Conservation (phyloP, 2,888 invertebrate species). For the Latrodectus elegans region DNA sequence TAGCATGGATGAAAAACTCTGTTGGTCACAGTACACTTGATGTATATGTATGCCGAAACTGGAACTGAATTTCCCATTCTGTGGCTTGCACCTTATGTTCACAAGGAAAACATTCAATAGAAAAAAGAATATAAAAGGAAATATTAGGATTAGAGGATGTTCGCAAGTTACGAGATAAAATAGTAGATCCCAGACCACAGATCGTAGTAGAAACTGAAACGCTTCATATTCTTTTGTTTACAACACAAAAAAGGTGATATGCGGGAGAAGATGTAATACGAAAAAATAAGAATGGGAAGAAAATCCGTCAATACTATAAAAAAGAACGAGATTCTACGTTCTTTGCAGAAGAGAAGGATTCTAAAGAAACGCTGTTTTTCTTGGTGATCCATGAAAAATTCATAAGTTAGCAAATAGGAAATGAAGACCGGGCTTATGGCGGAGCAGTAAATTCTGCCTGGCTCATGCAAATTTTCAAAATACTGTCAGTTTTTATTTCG, state of each 20-base stretch:
- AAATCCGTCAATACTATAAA: conserved; percentile 16
- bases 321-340: background rate
- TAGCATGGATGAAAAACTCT: conserved; percentile 1
- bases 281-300: conserved; percentile 4
- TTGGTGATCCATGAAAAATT: conserved; percentile 56
- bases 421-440: conserved; percentile 43
- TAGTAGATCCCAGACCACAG: background rate
- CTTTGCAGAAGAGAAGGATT: conserved; percentile 30
- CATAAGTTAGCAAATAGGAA: conserved; percentile 62
- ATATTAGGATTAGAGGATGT: background rate
- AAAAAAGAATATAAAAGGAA: background rate
- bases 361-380: conserved; percentile 37
- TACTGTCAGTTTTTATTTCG: conserved; percentile 24
- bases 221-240: background rate
- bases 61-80: conserved; percentile 28
- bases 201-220: background rate
- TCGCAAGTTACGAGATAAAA: conserved; percentile 1
- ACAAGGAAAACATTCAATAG: background rate
- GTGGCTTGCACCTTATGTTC: conserved; percentile 38
- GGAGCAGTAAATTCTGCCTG: conserved; percentile 16
- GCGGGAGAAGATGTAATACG: background rate
- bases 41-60: conserved; percentile 20
- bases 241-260: background rate
- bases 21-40: conserved; percentile 10
- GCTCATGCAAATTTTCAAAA: conserved; percentile 44